A percentile compares a stretch with the other conserved stretches of the same genome.
Evolutionary conservation across 2,888 invertebrate genomes (phyloP).

Genomic region (Syritta pipiens): DNA sequence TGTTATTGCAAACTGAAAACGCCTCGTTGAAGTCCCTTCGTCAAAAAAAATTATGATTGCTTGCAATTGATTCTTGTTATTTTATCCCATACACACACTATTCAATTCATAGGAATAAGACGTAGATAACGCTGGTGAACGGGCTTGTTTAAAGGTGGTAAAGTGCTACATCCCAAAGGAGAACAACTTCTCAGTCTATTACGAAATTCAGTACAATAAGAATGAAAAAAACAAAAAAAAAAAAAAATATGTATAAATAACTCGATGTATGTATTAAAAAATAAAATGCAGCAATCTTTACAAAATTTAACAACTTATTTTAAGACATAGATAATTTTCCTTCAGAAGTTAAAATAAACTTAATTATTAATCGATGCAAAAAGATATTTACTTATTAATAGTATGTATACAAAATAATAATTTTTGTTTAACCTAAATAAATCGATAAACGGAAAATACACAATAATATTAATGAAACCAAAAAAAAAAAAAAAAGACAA

Average conservation of each 20-base stretch:
- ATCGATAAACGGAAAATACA: background rate
- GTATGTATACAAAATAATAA: slow-evolving; percentile 10
- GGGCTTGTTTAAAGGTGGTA: too few relatives aligned
- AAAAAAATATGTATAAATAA: slow-evolving; percentile 21
- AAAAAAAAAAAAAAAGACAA: background rate
- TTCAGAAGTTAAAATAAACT: background rate
- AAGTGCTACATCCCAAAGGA: slow-evolving; percentile 17
- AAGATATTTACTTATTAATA: background rate
- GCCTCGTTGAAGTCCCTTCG: background rate
- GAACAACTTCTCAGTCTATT: background rate
- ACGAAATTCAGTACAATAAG: slow-evolving; percentile 38
- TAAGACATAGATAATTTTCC: background rate
- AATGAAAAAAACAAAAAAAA: background rate
- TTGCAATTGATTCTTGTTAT: slow-evolving; percentile 20
- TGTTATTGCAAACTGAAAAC: slow-evolving; percentile 15
- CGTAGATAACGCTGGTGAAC: background rate
- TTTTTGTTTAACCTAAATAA: slow-evolving; percentile 1
- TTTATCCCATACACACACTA: slow-evolving; percentile 5
- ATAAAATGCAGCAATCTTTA: slow-evolving; percentile 4
- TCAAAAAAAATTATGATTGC: slow-evolving; percentile 5
- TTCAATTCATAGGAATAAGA: slow-evolving; percentile 15
- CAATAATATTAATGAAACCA: background rate
- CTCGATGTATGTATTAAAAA: slow-evolving; percentile 18
- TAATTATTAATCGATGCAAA: slow-evolving; percentile 19
- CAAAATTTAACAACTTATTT: slow-evolving; percentile 18